Evolutionary conservation across 2,888 invertebrate genomes (phyloP), one percentile per base, ranked within the genome.

Genomic region (Salpingus planirostris): DNA sequence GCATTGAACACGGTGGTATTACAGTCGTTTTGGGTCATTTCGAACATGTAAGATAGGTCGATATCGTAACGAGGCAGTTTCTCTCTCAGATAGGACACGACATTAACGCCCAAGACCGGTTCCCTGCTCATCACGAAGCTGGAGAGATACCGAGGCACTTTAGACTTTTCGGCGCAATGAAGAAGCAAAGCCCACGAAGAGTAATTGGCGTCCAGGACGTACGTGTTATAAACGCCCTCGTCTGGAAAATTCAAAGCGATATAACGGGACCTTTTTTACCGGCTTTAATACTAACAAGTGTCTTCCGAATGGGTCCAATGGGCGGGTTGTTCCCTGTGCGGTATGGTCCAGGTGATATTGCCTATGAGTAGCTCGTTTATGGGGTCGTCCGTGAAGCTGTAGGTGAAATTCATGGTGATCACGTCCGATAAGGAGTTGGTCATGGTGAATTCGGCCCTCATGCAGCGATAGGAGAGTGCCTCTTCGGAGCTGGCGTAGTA

Each of bases 401-500:
- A 90, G 2, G 85, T 87, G 63, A 89, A 87, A 64, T 88, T 86
- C 88, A 90, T 88, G 1, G 83, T 85, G 18, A 18, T 8, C 26
- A 87, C 79, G 51, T 83, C 76, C 6, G 74, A 70, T 1, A 69
- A 64, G 55, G 66, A 65, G 2, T 65, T 45, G 2, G 70, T 62
- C 47, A 73, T 63, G 2, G 75, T 74, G 47, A 83, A 75, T 27
- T 80, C 78, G 1, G 87, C 80, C 43, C 77, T 69, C 89, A 90
- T 89, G 54, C 89, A 90, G 52, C 84, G 77, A 60, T 89, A 90
- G 3, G 83, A 79, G 5, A 87, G 69, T 2, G 84, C 80, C 65
- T 89, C 89, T 62, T 89, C 89, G 1, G 84, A 86, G 57, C 87
- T 88, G 2, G 89, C 88, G 56, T 87, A 90, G 64, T 89, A 89